Evolutionary conservation across 2,888 invertebrate species (phyloP), one percentile per base, ranked within the genome.

Genomic region (Chymomyza caudatula): DNA sequence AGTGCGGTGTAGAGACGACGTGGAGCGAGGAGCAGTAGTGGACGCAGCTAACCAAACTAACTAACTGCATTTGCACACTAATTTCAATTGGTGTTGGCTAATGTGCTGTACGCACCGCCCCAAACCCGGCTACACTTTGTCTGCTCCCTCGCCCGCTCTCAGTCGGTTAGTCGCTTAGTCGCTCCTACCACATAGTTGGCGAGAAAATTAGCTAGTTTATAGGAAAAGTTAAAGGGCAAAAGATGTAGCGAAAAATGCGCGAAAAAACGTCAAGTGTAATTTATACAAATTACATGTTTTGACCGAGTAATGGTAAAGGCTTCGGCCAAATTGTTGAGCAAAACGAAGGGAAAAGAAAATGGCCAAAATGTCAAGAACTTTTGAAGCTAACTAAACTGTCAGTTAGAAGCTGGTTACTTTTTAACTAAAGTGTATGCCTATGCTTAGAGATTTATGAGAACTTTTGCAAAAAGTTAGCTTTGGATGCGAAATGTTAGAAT

Each of bases 1-100:
- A n/a, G n/a, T n/a, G n/a, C n/a, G n/a, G n/a, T n/a, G n/a, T n/a
- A n/a, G n/a, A n/a, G n/a, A n/a, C n/a, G n/a, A n/a, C n/a, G 1
- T 37, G 4, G 2, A 11, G 25, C 25, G 5, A 37, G 29, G 11
- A 37, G 29, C 29, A 0, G 11, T 11, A 47, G 44, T 47, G 44
- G 44, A 47, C 44, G 29, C 29, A 37, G 29, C 29, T 37, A 37
- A 37, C 29, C 29, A 37, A 37, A 37, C 29, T 47, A 15, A 17
- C 51, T 20, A 20, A 51, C 51, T 51, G 19, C 51, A 47, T 47
- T 37, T 47, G 51, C 51, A 60, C 63, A 78, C 82, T 81, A 84
- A 86, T 86, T 84, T 80, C 85, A 77, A 80, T 86, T 80, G 86
- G 56, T 61, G 52, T 52, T 49, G 72, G 86, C 86, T 80, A 78